Conservation (phyloP, 2,113 vertebrate species). For the Emydura subglobosa region DNA sequence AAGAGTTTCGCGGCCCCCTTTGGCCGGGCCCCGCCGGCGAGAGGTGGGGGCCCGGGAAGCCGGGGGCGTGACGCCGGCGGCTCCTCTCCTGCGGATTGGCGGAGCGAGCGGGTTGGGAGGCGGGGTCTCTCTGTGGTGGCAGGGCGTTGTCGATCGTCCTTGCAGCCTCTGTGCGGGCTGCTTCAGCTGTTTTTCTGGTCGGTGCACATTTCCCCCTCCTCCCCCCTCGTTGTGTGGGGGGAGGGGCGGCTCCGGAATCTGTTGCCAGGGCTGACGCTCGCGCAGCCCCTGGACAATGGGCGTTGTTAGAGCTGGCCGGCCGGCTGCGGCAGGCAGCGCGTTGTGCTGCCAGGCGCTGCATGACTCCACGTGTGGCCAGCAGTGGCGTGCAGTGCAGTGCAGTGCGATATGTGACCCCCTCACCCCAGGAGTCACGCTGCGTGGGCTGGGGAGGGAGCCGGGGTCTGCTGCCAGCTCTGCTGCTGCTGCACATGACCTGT, state of each 20-base stretch:
- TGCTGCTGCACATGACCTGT: neutral
- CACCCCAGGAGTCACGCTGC: neutral
- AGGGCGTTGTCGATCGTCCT: neutral
- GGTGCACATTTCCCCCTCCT: neutral
- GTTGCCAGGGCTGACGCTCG: constrained; percentile 38
- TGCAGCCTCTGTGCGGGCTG: neutral
- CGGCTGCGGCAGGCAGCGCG: too few species aligned
- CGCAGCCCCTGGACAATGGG: neutral
- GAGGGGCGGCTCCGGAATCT: constrained; percentile 14
- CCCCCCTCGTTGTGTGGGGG: constrained; percentile 25
- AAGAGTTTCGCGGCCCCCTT: neutral
- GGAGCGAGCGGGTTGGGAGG: neutral
- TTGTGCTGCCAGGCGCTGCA: neutral
- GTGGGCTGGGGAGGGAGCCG: neutral
- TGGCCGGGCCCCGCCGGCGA: neutral
- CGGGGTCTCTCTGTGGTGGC: neutral
- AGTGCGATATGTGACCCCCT: too few species aligned
- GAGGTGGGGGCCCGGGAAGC: neutral
- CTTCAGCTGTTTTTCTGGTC: constrained; percentile 49
- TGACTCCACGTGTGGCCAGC: too few species aligned
- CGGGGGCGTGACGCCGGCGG: neutral
- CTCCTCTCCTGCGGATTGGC: neutral
- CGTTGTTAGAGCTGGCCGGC: constrained; percentile 8
- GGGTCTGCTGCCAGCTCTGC: neutral
- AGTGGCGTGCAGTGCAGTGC: too few species aligned